Evolutionary conservation across 2,113 vertebrate species (phyloP), one percentile per base, ranked within the genome.

Genomic region (Meleagris gallopavo): DNA sequence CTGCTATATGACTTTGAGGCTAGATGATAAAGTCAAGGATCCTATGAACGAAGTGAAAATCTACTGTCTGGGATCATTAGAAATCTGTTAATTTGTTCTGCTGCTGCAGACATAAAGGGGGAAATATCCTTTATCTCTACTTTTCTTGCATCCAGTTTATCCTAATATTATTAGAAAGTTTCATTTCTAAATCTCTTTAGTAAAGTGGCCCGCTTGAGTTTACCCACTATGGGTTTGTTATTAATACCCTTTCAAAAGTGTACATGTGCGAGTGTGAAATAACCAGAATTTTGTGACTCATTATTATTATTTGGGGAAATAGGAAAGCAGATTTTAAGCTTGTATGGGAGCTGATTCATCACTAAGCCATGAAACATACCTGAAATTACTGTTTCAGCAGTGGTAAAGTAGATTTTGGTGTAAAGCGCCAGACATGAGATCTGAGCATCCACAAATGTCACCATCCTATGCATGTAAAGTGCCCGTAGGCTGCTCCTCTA

Each of bases 211-310:
- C 58, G 11, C 52, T 58, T 52, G 52, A 41, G 11, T 84, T 64
- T 79, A 54, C 14, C 43, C 71, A 57, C 9, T 13, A 6, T 40
- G 34, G 21, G 19, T 84, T 89, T 72, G 40, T 78, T 55, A 72
- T 91, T 79, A 82, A 75, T 73, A 24, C 29, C 3, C 11, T 91
- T 84, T n/a, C 46, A 69, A 45, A 92, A 72, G 7, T 29, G 8
- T 29, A 8, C 48, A 19, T 75, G 83, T 86, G 65, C 61, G 3
- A 75, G 3, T 32, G 32, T 92, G 73, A 90, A 94, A 82, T 84
- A 74, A 72, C 19, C 77, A 84, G 20, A 85, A 34, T 5, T 89
- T 84, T 65, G 43, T 52, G 34, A 71, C 45, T 52, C 24, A 15
- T 75, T 75, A 15, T 70, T 84, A 46, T 34, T 82, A 69, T 91